These are phyloP conservation scores for Chymomyza fuscimana DNA, from an alignment of 2,888 invertebrate genomes.

Conservation along the genomic window DNA sequence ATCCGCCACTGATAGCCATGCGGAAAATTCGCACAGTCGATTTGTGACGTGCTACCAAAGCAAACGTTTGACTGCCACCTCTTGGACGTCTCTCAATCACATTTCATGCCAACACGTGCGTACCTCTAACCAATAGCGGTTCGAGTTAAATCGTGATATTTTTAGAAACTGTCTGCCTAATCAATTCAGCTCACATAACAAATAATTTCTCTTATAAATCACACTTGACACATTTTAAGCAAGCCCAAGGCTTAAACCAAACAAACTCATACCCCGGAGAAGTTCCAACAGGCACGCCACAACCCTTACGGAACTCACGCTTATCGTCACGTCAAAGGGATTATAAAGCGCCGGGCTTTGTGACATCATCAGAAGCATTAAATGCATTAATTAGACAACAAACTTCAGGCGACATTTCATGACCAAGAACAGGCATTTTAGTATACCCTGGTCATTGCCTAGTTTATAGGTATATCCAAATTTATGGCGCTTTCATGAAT, in stretches of 20 bases:
- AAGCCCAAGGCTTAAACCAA: neutral
- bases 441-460: neutral
- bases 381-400: neutral
- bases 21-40: neutral
- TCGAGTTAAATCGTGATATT: conserved; percentile 25
- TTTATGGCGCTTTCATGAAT: neutral
- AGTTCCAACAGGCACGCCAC: neutral
- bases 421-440: neutral
- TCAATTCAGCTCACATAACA: conserved; percentile 41
- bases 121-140: neutral
- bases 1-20: neutral
- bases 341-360: conserved; percentile 11
- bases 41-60: neutral
- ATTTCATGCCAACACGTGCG: neutral
- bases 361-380: neutral
- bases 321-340: conserved; percentile 41
- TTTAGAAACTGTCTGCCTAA: conserved; percentile 36
- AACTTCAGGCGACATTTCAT: neutral
- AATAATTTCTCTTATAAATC: conserved; percentile 42
- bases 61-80: neutral
- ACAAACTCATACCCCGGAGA: neutral
- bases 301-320: conserved; percentile 27
- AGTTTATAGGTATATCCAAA: neutral
- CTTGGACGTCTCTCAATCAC: neutral
- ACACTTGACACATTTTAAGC: conserved; percentile 2